Base-by-base conservation (phyloP, 1,140 invertebrate genomes). In the Campoletis sonorensis region DNA sequence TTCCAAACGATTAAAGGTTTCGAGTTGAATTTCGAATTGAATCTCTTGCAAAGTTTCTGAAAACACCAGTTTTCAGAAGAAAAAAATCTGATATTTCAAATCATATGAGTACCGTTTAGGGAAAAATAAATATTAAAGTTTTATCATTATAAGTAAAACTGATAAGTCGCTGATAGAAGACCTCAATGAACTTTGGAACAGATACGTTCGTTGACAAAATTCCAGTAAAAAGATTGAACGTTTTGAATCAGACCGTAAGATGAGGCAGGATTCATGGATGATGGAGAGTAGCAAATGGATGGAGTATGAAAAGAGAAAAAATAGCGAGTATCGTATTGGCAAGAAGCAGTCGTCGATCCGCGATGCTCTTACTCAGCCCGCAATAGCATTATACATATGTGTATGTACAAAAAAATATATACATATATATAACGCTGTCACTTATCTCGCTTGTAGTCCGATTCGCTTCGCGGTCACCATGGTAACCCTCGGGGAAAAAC, bases 381-480 rank as follows among this genome's bases (percentile, higher is more conserved):
- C 40, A 73, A 67, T 78, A 51, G 45, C 71, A 76, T 51, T 21
- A 54, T 64, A 26, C 23, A 26, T 64, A 26, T 27, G 21, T 64
- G 23, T 64, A 70, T 33, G 18, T 45, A 13, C 5, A 11, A 45
- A 10, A 4, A 10, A 4, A 10, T 10, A 37, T 37, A 45, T 45
- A 45, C 8, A 45, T 45, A 70, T 33, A 30, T 70, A 70, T n/a
- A 37, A 16, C 67, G n/a, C 71, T 30, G 18, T 84, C 84, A 87
- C 84, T 88, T 88, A 86, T 87, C 86, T 77, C 54, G 87, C 73
- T 87, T 85, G 86, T 83, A 87, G 84, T 89, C 87, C 85, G 85
- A 89, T 91, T 90, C 89, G 86, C 86, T 86, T 91, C 89, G 89
- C 88, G 89, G 91, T 92, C 86, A 90, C 91, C 91, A 92, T 92